Base-by-base conservation (phyloP, 2,888 invertebrate genomes). In the Leptogaster cylindrica region DNA sequence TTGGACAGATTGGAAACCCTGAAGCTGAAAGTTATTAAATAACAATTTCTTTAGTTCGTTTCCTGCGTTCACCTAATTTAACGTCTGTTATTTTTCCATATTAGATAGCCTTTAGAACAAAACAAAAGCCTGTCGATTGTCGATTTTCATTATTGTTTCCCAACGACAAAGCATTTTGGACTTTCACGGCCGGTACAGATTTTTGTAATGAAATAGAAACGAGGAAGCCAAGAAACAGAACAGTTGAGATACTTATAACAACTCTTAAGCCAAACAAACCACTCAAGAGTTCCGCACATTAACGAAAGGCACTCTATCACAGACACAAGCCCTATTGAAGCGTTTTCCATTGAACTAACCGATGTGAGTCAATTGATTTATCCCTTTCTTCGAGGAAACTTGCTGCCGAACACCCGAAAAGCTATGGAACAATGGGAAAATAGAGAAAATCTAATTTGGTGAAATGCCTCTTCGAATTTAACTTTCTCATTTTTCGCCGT, bases 281-380 rank as follows among this genome's bases (percentile, higher is more conserved):
- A 61, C 61, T 44, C 41, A 41, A 27, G 48, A 12, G 23, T 20
- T 28, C 25, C 16, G 28, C 28, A 14, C 28, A n/a, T n/a, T n/a
- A n/a, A 28, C 44, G 41, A 27, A 61, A 44, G 10, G 41, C 28
- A 44, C 41, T 41, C 61, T 27, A 41, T 44, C 61, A 61, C 61
- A 27, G 44, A 61, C 61, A 44, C 61, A 41, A 58, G 27, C 44
- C 23, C 12, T 27, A 44, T 44, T 27, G 27, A 28, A 39, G 55
- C 55, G 39, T 55, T 48, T 61, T 61, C 41, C 44, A 44, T 61
- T 44, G 28, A 20, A 61, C 61, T 61, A 61, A 44, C 61, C 41
- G 61, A 61, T 44, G 44, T 61, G 61, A 61, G 61, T 61, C 61
- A 61, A 61, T 61, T 61, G 61, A 61, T 61, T 61, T 61, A 61